phyloP scores from a whole-genome alignment of 2,113 vertebrate genomes.

The Isurus oxyrinchus region DNA sequence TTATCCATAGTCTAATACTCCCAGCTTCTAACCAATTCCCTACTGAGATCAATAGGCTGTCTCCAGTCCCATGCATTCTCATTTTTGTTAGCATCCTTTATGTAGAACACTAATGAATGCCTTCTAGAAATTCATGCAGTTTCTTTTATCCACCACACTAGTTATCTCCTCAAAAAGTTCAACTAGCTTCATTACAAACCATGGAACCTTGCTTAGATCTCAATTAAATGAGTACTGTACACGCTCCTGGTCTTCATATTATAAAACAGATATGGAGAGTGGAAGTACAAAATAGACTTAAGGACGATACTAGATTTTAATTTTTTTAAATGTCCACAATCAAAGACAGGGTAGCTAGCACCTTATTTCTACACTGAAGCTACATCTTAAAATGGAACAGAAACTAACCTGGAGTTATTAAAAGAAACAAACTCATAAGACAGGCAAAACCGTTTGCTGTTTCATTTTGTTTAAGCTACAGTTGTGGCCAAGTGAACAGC shows the following conservation, averaged over 20 bases:
- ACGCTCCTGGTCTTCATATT: not conserved
- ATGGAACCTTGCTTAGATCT: not conserved
- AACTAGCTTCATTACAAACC: no score
- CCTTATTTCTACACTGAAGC: conserved; percentile 19
- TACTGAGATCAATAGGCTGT: not conserved
- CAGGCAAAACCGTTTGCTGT: conserved; percentile 12
- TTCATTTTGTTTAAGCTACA: not conserved
- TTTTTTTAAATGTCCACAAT: not conserved
- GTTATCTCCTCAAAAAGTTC: not conserved
- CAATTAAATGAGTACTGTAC: not conserved
- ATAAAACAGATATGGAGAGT: not conserved
- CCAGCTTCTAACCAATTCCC: not conserved
- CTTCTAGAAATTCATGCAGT: not conserved
- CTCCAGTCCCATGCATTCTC: not conserved
- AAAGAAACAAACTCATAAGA: not conserved
- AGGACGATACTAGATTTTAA: not conserved
- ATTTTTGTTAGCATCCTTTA: not conserved
- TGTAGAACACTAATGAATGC: not conserved
- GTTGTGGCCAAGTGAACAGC: not conserved
- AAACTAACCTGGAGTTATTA: conserved; percentile 16
- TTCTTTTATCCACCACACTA: not conserved
- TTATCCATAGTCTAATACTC: not conserved
- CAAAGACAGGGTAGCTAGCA: not conserved
- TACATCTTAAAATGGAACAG: conserved; percentile 19
- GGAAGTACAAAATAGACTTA: not conserved